These are phyloP conservation scores for Drosophila ambigua DNA, from an alignment of 1,140 invertebrate genomes.

Conservation along the genomic window DNA sequence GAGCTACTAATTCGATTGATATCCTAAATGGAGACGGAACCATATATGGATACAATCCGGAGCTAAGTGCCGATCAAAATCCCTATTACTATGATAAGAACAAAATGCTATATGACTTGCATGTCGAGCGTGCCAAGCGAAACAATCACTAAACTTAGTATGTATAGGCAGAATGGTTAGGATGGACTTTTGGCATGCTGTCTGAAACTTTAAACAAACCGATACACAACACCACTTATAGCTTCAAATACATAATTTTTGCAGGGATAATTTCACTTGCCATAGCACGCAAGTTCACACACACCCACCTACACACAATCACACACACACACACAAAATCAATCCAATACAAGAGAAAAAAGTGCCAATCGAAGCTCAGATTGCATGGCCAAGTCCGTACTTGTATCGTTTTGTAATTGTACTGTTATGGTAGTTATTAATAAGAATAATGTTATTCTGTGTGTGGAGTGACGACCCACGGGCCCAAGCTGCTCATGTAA, in stretches of 20 bases:
- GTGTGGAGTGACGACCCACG: too few relatives aligned
- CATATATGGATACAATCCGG: conserved; percentile 70
- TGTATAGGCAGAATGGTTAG: not conserved
- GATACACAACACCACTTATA: not conserved
- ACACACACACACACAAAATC: too few relatives aligned
- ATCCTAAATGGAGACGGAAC: too few relatives aligned
- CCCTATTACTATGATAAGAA: conserved; percentile 81
- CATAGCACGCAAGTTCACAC: not conserved
- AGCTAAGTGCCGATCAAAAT: conserved; percentile 71
- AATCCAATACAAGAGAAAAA: too few relatives aligned
- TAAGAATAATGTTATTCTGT: too few relatives aligned
- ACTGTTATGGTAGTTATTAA: conserved; percentile 3
- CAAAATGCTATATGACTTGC: conserved; percentile 79
- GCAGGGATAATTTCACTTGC: too few relatives aligned
- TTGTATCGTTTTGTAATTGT: conserved; percentile 5
- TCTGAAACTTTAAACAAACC: too few relatives aligned
- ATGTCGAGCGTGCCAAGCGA: conserved; percentile 73
- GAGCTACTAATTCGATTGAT: not conserved
- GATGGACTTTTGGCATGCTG: too few relatives aligned
- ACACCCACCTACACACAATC: not conserved
- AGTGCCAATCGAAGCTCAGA: conserved; percentile 31
- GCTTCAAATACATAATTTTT: conserved; percentile 2
- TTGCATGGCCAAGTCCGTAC: not conserved
- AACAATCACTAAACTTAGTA: conserved; percentile 49
- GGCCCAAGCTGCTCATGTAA: too few relatives aligned